Base-by-base conservation (phyloP, 2,888 invertebrate species). In the Latheticus oryzae region DNA sequence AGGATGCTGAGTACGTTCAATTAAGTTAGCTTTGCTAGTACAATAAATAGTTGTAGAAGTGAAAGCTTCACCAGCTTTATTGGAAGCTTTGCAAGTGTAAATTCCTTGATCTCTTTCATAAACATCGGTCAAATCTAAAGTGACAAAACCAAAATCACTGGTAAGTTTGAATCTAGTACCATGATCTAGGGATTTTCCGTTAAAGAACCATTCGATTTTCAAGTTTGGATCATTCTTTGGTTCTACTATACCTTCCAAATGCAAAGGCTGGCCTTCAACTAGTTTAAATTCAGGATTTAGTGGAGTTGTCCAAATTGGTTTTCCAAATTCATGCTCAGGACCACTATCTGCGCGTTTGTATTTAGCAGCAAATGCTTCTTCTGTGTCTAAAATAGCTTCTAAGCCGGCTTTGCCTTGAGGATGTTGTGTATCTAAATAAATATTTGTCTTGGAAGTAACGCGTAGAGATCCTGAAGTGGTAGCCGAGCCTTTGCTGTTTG, bases 81-180 rank as follows among this genome's bases (percentile, higher is more conserved):
- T 95, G 67, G 85, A 91, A 7, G 95, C 95, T 73, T 95, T 93
- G 79, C 93, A 93, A 0, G 94, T 95, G 74, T 95, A 95, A 67
- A 95, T 91, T 62, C 97, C 96, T 77, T 94, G 94, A 76, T 97
- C 97, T 69, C 95, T 86, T 73, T 93, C 93, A 74, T 95, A 94
- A 0, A 93, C 91, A 75, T 96, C 95, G 12, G 88, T 90, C 42
- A 98, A 83, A 77, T 97, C 97, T 67, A 99, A 82, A 2, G 95
- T 94, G 2, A 97, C 97, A 75, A 95, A 97, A 45, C 98, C 98
- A 76, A 97, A 97, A 74, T 99, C 98, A 73, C 90, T 92, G 1
- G 92, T 93, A 75, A 95, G 88, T 77, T 95, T 95, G 77, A 95
- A 96, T 63, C 96, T 84, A 1, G 95, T 90, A 57, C 91, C 94